These are phyloP conservation scores for Pseudomugil tenellus DNA, from an alignment of 2,797 vertebrate genomes.

Conservation along the genomic window DNA sequence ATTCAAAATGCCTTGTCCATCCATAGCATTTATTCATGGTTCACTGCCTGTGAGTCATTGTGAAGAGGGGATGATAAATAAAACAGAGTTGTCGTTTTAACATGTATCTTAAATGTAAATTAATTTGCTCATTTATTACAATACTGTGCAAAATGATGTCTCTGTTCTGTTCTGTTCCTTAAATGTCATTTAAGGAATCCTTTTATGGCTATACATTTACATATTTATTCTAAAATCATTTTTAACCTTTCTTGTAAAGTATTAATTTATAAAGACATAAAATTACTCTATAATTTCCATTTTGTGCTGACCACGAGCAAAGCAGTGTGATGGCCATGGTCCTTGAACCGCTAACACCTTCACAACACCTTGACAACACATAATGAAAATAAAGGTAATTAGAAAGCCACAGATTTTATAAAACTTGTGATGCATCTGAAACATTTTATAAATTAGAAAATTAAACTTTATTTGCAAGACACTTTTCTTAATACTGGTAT, in stretches of 20 bases:
- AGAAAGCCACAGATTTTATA: too few relatives aligned
- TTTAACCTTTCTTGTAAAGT: neutral
- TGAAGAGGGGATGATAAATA: constrained; percentile 32
- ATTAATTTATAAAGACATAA: too few relatives aligned
- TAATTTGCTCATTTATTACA: constrained; percentile 14
- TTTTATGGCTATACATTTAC: neutral
- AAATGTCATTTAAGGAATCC: neutral
- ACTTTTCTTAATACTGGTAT: neutral
- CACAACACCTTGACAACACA: too few relatives aligned
- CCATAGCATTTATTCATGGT: constrained; percentile 35
- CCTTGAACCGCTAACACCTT: too few relatives aligned
- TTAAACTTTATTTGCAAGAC: too few relatives aligned
- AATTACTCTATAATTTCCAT: too few relatives aligned
- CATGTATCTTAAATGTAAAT: constrained; percentile 9
- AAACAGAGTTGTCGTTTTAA: constrained; percentile 10
- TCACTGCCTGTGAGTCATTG: constrained; percentile 43
- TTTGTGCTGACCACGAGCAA: too few relatives aligned
- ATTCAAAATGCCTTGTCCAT: constrained; percentile 69
- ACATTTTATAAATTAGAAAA: too few relatives aligned
- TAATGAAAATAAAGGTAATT: too few relatives aligned
- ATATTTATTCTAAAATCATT: neutral
- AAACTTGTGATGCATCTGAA: too few relatives aligned
- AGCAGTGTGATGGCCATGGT: too few relatives aligned
- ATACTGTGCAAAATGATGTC: neutral
- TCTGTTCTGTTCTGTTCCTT: neutral